Evolutionary conservation across 2,113 vertebrate species (phyloP).

Genomic region (Albula glossodonta): DNA sequence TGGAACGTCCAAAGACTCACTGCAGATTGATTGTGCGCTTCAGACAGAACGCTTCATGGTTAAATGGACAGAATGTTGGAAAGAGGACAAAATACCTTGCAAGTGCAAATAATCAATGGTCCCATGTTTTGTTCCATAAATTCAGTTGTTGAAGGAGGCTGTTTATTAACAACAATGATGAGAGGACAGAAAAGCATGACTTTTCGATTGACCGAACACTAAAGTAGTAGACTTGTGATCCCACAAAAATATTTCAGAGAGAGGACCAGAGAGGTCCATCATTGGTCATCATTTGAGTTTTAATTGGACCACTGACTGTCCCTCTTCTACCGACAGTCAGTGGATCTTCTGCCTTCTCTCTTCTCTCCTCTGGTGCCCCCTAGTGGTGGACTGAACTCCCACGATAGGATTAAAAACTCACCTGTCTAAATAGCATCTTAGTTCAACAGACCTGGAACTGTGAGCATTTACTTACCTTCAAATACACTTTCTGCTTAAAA

Average conservation of each 20-base stretch:
- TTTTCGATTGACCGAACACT: neutral
- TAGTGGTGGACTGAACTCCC: no score
- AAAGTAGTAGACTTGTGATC: neutral
- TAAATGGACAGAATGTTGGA: neutral
- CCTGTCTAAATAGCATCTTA: no score
- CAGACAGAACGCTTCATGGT: neutral
- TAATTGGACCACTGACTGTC: no score
- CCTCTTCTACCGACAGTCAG: no score
- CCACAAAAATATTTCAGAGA: neutral
- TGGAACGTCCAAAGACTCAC: neutral
- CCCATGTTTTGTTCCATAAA: neutral
- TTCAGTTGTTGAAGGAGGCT: neutral
- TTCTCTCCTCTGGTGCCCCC: no score
- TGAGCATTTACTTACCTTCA: no score
- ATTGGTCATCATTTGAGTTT: neutral
- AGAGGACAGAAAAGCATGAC: neutral
- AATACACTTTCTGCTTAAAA: no score
- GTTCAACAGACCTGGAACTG: no score
- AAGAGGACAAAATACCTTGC: neutral
- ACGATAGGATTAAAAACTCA: no score
- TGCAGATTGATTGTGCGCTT: neutral
- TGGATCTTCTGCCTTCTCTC: no score
- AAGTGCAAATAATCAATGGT: neutral
- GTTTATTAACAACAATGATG: neutral
- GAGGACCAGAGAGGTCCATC: neutral